Evolutionary conservation across 2,888 invertebrate genomes (phyloP).

Genomic region (Micoletzkya japonica): DNA sequence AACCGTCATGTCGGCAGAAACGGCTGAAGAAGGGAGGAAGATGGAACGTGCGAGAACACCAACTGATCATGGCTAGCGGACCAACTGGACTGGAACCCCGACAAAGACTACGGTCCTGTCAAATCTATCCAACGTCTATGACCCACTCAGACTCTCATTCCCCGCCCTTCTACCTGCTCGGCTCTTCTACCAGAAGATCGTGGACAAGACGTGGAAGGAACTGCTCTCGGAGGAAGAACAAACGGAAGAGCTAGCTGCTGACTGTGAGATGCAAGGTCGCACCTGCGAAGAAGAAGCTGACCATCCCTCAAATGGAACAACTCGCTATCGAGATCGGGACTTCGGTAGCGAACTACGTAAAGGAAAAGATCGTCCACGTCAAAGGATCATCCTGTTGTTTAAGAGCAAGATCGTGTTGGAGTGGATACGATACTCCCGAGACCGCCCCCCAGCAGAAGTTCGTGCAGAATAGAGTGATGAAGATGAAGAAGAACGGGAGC

Average conservation of each 20-base stretch:
- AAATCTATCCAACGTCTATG: slow-evolving; percentile 20
- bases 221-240: too few relatives aligned
- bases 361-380: slow-evolving; percentile 1
- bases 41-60: too few relatives aligned
- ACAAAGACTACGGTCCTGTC: slow-evolving; percentile 28
- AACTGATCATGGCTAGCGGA: too few relatives aligned
- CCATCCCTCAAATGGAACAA: slow-evolving; percentile 37
- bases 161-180: slow-evolving; percentile 31
- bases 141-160: slow-evolving; percentile 32
- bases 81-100: not conserved
- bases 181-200: slow-evolving; percentile 31
- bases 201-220: not conserved
- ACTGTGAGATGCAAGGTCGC: slow-evolving; percentile 29
- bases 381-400: slow-evolving; percentile 19
- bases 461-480: not conserved
- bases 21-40: too few relatives aligned
- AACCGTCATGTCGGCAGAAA: too few relatives aligned
- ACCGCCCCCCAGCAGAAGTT: slow-evolving; percentile 10
- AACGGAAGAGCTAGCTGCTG: not conserved
- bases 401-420: slow-evolving; percentile 30
- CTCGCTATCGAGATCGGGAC: slow-evolving; percentile 28
- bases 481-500: not conserved
- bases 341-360: not conserved
- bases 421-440: slow-evolving; percentile 27
- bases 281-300: not conserved